Evolutionary conservation across 2,113 vertebrate species (phyloP).

Genomic region (Ceyx melanurus): DNA sequence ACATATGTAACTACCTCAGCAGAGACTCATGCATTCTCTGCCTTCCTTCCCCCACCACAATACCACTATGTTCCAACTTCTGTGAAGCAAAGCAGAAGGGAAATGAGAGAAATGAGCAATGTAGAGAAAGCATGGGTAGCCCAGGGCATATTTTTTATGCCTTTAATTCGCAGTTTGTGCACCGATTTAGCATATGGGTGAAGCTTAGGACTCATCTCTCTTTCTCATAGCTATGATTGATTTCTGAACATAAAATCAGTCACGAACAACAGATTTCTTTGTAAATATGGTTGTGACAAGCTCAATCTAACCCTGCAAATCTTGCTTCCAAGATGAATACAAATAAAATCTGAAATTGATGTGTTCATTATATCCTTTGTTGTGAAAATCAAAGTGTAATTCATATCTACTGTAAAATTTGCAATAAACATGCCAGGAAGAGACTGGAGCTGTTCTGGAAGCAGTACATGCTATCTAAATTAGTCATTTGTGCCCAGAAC

Average conservation of each 20-base stretch:
- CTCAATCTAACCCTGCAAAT: neutral
- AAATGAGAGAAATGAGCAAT: neutral
- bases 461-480: neutral
- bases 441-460: conserved; percentile 1
- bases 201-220: neutral
- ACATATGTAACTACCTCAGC: neutral
- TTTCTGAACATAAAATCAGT: conserved; percentile 41
- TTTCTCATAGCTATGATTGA: conserved; percentile 18
- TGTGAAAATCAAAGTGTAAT: conserved; percentile 41
- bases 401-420: conserved; percentile 12
- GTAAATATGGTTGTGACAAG: conserved; percentile 38
- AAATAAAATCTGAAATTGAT: conserved; percentile 13
- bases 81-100: neutral
- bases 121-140: neutral
- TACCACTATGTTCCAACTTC: neutral
- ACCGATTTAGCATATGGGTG: neutral
- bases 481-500: neutral
- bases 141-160: neutral
- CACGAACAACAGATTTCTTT: neutral
- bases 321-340: conserved; percentile 29
- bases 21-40: neutral
- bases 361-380: conserved; percentile 27
- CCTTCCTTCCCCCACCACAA: neutral
- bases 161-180: conserved; percentile 22
- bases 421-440: neutral